phyloP scores from a whole-genome alignment of 1,140 invertebrate genomes.

The Zaprionus tsacasi region DNA sequence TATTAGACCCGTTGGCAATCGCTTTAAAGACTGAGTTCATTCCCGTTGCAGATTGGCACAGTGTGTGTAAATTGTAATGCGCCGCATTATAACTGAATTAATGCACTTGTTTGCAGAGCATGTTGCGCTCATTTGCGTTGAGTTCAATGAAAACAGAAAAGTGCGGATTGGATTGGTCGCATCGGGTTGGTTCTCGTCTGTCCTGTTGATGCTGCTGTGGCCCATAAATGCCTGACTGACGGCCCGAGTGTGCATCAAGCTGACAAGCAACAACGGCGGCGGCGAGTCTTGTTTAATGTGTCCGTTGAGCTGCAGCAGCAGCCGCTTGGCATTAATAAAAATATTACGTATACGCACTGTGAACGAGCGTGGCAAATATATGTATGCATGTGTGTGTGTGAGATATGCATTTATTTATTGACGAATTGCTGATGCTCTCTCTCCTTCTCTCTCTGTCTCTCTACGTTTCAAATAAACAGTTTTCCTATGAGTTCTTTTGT shows the following conservation, averaged over 20 bases:
- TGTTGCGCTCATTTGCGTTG: conserved; percentile 27
- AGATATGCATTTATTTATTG: conserved; percentile 26
- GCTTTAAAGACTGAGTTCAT: not conserved
- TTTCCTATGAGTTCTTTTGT: not conserved
- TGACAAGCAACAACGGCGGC: conserved; percentile 29
- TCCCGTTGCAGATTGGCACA: too few species aligned
- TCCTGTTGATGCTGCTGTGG: not conserved
- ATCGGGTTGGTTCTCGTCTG: not conserved
- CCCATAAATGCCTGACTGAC: conserved; percentile 39
- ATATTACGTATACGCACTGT: conserved; percentile 44
- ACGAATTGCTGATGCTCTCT: conserved; percentile 16
- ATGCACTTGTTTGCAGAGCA: conserved; percentile 39
- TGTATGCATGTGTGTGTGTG: not conserved
- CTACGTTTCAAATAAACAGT: not conserved
- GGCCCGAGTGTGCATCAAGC: conserved; percentile 47
- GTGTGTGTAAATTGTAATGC: conserved; percentile 36
- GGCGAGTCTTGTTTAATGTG: not conserved
- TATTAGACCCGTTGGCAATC: conserved; percentile 9
- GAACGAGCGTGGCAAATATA: not conserved
- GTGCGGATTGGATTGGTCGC: conserved; percentile 10
- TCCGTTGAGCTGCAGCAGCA: conserved; percentile 6
- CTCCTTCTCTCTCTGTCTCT: not conserved
- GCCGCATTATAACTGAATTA: conserved; percentile 40
- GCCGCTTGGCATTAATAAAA: conserved; percentile 46
- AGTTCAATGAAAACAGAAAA: conserved; percentile 28